Evolutionary conservation across 2,113 vertebrate genomes (phyloP).

Genomic region (Phylloscopus trochiloides): DNA sequence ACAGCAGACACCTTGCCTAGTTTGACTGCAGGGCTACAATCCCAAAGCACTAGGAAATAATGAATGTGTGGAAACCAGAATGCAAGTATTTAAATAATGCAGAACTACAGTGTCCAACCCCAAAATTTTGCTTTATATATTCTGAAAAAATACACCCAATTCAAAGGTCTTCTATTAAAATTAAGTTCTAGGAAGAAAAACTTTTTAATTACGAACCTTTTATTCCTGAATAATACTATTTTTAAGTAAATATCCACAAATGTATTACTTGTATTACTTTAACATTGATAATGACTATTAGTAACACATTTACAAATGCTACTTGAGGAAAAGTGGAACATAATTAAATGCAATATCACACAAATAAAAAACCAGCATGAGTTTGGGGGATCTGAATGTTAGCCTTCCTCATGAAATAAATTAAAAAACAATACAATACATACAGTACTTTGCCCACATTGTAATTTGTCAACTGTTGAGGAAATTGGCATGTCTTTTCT

Average conservation of each 20-base stretch:
- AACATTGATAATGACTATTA: background rate
- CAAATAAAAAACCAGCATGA: conserved; percentile 12
- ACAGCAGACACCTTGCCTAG: background rate
- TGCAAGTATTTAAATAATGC: background rate
- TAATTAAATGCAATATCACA: background rate
- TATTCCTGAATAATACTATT: background rate
- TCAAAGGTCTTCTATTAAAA: background rate
- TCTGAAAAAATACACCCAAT: background rate
- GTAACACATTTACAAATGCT: background rate
- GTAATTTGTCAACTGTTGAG: conserved; percentile 80
- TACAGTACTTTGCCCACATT: conserved; percentile 55
- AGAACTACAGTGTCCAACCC: background rate
- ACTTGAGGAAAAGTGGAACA: background rate
- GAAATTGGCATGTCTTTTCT: conserved; percentile 82
- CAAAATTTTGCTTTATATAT: background rate
- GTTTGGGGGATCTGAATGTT: conserved; percentile 15
- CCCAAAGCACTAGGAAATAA: background rate
- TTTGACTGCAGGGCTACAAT: background rate
- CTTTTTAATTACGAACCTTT: background rate
- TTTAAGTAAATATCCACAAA: background rate
- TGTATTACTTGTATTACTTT: background rate
- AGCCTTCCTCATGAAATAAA: conserved; percentile 42
- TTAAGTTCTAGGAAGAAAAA: background rate
- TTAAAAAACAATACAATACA: conserved; percentile 14
- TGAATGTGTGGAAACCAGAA: background rate